A percentile compares a stretch with the other conserved stretches of the same genome.
Conservation (phyloP, 1,140 invertebrate species). For the Rhynchophorus ferrugineus region DNA sequence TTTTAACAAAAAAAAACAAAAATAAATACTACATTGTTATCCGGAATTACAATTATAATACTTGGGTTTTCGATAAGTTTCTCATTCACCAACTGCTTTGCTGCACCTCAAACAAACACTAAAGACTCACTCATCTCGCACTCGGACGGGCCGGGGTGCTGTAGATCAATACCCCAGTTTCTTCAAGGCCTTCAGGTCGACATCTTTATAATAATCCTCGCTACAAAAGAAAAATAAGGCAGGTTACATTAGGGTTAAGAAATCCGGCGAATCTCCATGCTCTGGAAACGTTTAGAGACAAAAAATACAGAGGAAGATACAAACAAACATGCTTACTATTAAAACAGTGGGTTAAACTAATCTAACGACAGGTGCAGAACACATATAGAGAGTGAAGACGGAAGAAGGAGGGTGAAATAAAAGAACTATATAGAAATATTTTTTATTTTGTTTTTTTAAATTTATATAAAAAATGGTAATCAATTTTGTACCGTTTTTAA, state of each 20-base stretch:
- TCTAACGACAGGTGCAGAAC: neutral
- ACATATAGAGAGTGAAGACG: neutral
- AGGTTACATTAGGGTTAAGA: conserved; percentile 1
- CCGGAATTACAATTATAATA: no score
- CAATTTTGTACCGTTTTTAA: conserved; percentile 16
- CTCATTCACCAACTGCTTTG: no score
- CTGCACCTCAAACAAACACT: no score
- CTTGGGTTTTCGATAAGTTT: no score
- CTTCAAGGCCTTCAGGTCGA: conserved; percentile 71
- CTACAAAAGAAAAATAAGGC: conserved; percentile 43
- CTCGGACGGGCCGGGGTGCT: no score
- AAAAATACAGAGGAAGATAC: neutral
- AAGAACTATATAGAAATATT: conserved; percentile 4
- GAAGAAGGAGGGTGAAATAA: neutral
- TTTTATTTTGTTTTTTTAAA: conserved; percentile 5
- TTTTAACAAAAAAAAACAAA: no score
- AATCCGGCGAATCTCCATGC: neutral
- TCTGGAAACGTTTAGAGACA: neutral
- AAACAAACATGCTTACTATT: neutral
- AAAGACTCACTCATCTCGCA: no score
- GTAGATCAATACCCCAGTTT: conserved; percentile 68
- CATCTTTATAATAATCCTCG: conserved; percentile 78
- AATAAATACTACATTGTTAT: no score
- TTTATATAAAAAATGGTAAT: conserved; percentile 8
- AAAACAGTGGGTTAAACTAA: neutral